These are phyloP conservation scores for Polietes domitor DNA, from an alignment of 2,888 invertebrate genomes.

Conservation along the genomic window DNA sequence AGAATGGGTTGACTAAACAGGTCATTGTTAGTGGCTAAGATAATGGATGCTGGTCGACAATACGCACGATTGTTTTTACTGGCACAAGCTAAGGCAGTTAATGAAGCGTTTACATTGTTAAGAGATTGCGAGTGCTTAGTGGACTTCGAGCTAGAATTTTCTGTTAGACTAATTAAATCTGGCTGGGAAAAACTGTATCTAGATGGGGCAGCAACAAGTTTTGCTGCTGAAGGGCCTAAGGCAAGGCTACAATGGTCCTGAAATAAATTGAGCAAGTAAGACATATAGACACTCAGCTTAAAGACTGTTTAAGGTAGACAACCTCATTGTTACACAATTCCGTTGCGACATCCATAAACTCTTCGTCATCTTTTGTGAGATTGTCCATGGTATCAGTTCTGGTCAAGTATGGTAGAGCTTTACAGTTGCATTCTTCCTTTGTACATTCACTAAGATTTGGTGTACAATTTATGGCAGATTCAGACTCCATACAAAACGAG, in stretches of 20 bases:
- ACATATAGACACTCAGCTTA: background rate
- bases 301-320: background rate
- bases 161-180: constrained; percentile 46
- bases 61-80: constrained; percentile 34
- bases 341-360: background rate
- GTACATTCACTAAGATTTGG: constrained; percentile 73
- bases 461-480: constrained; percentile 72
- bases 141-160: background rate
- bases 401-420: background rate
- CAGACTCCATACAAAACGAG: constrained; percentile 47
- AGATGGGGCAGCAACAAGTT: background rate
- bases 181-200: constrained; percentile 50
- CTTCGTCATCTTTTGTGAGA: constrained; percentile 4
- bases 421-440: constrained; percentile 60
- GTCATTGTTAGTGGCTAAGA: constrained; percentile 51
- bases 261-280: constrained; percentile 19
- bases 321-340: background rate
- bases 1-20: constrained; percentile 72
- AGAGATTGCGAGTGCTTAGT: constrained; percentile 58
- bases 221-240: constrained; percentile 27
- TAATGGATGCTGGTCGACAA: constrained; percentile 56
- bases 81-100: constrained; percentile 12
- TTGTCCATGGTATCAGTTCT: background rate
- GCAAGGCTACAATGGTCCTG: constrained; percentile 40
- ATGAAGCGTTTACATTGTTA: constrained; percentile 51